Evolutionary conservation across 2,797 vertebrate genomes (phyloP).

Genomic region (Pipistrellus nathusii): DNA sequence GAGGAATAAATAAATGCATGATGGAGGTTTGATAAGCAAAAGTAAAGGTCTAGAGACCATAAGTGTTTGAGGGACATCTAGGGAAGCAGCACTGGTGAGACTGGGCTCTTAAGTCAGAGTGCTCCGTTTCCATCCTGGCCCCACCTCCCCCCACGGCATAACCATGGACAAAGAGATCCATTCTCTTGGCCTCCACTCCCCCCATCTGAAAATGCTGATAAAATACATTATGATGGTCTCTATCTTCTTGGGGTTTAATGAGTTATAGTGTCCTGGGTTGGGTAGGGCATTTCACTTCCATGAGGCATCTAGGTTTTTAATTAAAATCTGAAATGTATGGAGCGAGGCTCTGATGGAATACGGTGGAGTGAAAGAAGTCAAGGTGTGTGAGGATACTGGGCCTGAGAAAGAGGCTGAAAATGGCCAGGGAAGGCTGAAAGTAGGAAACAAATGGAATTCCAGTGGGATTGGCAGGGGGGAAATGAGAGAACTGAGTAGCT

Average conservation of each 20-base stretch:
- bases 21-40: not conserved
- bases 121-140: no score
- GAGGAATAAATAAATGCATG: not conserved
- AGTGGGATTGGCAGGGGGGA: not conserved
- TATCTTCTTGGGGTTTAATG: not conserved
- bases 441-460: not conserved
- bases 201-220: not conserved
- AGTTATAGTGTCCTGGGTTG: conserved; percentile 11
- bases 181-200: not conserved
- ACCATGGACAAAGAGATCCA: not conserved
- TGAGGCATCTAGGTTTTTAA: conserved; percentile 28
- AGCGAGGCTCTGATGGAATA: not conserved
- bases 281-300: not conserved
- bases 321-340: not conserved
- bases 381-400: not conserved
- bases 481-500: not conserved
- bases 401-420: not conserved
- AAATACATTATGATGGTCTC: not conserved
- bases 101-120: not conserved
- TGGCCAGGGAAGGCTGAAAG: not conserved
- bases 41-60: not conserved
- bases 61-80: not conserved
- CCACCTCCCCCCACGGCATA: not conserved
- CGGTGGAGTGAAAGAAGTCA: not conserved
- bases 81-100: not conserved